A percentile compares a stretch with the other conserved stretches of the same genome.
These are phyloP conservation scores for Etheostoma perlongum DNA, from an alignment of 2,797 vertebrate genomes.

Conservation along the genomic window DNA sequence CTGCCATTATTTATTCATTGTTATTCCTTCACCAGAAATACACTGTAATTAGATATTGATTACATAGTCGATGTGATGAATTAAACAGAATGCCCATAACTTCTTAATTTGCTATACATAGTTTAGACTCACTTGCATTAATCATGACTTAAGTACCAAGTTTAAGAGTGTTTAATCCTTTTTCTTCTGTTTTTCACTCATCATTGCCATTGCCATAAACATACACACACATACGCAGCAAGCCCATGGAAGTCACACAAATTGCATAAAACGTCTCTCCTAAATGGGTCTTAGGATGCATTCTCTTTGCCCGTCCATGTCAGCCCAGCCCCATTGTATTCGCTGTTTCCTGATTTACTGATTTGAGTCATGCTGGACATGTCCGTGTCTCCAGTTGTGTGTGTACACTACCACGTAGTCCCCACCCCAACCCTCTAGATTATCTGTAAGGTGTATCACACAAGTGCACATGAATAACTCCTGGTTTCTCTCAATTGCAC, in stretches of 20 bases:
- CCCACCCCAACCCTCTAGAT: conserved; percentile 57
- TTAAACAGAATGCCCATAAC: conserved; percentile 82
- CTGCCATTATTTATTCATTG: conserved; percentile 85
- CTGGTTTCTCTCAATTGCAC: conserved; percentile 95
- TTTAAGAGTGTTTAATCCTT: conserved; percentile 48
- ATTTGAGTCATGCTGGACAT: conserved; percentile 85
- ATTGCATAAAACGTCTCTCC: conserved; percentile 81
- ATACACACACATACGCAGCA: conserved; percentile 57
- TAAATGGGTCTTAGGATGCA: conserved; percentile 87
- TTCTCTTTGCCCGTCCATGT: conserved; percentile 88
- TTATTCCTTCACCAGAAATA: conserved; percentile 85
- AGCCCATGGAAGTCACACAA: conserved; percentile 68
- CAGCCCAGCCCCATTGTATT: conserved; percentile 82
- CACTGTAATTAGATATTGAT: conserved; percentile 86
- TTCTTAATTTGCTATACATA: conserved; percentile 73
- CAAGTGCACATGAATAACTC: conserved; percentile 91
- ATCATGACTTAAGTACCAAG: conserved; percentile 64
- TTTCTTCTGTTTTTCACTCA: conserved; percentile 58
- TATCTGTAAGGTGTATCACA: conserved; percentile 76
- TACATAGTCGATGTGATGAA: conserved; percentile 84
- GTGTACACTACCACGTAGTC: conserved; percentile 88
- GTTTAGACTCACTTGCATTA: conserved; percentile 65
- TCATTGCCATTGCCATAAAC: conserved; percentile 61
- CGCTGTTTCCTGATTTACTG: conserved; percentile 85
- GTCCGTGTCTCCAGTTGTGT: conserved; percentile 87